These are phyloP conservation scores for Rostratula benghalensis DNA, from an alignment of 2,113 vertebrate genomes.

Conservation along the genomic window DNA sequence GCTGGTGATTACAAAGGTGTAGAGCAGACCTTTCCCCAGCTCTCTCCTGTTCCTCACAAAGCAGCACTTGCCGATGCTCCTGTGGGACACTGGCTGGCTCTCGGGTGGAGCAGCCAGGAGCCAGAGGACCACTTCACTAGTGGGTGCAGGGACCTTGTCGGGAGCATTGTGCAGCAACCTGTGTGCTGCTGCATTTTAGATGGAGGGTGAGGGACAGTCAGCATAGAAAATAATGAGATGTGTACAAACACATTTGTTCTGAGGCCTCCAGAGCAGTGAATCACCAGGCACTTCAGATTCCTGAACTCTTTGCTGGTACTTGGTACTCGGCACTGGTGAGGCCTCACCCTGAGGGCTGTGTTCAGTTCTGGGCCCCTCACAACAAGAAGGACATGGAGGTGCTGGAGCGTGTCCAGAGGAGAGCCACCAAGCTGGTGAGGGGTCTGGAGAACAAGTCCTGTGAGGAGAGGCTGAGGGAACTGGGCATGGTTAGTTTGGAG, in stretches of 20 bases:
- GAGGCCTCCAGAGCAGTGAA: neutral
- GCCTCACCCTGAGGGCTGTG: too few relatives aligned
- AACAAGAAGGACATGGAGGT: too few relatives aligned
- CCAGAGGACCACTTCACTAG: neutral
- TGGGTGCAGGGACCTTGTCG: neutral
- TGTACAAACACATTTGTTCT: neutral
- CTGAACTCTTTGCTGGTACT: neutral
- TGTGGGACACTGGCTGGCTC: neutral
- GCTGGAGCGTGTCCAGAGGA: too few relatives aligned
- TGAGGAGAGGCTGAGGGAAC: too few relatives aligned
- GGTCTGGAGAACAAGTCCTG: too few relatives aligned
- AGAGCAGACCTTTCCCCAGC: neutral
- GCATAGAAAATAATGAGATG: neutral
- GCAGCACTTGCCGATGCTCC: neutral
- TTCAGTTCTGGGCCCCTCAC: too few relatives aligned
- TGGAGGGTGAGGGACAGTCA: neutral
- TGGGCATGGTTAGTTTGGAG: too few relatives aligned
- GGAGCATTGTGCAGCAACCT: conserved; percentile 32
- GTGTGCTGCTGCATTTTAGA: neutral
- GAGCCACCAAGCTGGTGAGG: too few relatives aligned
- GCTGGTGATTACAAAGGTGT: conserved; percentile 20
- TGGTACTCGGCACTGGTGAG: too few relatives aligned
- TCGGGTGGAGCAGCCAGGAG: neutral
- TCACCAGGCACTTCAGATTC: neutral
- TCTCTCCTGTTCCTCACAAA: neutral